phyloP scores from a whole-genome alignment of 2,113 vertebrate species.

The Sapayoa aenigma region DNA sequence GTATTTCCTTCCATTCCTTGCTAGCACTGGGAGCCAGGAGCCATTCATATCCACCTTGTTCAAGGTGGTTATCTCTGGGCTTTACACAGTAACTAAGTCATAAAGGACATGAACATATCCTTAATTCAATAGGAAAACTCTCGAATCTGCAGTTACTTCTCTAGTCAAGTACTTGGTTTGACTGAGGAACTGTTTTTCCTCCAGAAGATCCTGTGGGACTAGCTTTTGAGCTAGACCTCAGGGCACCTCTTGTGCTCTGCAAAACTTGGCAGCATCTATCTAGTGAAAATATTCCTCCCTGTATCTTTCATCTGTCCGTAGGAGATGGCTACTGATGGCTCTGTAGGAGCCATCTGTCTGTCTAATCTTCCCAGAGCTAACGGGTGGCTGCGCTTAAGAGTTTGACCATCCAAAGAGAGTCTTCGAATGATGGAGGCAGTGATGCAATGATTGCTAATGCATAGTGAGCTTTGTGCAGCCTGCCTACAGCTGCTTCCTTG shows the following conservation, averaged over 20 bases:
- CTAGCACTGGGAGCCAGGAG: neutral
- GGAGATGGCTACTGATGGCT: too few relatives aligned
- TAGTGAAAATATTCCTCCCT: constrained; percentile 28
- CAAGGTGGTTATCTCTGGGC: neutral
- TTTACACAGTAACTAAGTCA: neutral
- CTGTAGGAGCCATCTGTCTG: constrained; percentile 47
- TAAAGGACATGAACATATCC: neutral
- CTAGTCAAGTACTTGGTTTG: neutral
- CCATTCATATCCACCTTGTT: neutral
- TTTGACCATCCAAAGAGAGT: constrained; percentile 29
- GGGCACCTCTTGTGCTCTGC: constrained; percentile 3
- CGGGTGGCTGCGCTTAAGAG: neutral
- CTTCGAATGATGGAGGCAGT: neutral
- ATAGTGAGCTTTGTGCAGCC: neutral
- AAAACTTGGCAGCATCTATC: constrained; percentile 24
- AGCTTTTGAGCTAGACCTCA: constrained; percentile 27
- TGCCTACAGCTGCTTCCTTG: neutral
- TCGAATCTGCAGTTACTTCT: neutral
- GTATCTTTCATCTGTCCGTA: constrained; percentile 11
- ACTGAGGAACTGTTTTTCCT: neutral
- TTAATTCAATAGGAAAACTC: neutral
- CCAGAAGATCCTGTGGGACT: neutral
- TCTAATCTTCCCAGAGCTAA: constrained; percentile 24
- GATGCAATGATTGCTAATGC: neutral
- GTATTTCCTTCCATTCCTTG: neutral